Evolutionary conservation across 1,140 invertebrate genomes (phyloP), one percentile per base, ranked within the genome.

Genomic region (Tetragonula clypearis): DNA sequence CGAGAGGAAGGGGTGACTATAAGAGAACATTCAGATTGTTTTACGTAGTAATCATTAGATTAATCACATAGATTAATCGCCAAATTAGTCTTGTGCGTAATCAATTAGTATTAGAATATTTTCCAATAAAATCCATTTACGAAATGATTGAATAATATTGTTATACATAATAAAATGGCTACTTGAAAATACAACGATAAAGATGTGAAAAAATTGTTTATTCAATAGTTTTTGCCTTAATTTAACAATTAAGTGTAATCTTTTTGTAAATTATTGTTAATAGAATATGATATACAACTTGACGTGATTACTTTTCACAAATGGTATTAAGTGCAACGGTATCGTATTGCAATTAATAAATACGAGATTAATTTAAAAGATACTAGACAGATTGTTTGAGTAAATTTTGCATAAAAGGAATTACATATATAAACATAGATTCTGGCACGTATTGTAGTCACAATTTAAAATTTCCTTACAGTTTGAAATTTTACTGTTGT

Each of bases 1-100:
- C 93, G 88, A 92, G 93, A 93, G 93, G 93, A 94, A 93, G 92
- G 93, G 92, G 92, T 90, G 92, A 93, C 93, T 94, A 94, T 93
- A 94, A 92, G 93, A 94, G 94, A 93, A 94, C 93, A 94, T 94
- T 92, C 92, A 93, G 91, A 92, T 92, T 93, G 93, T 83, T 92
- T 92, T 92, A 89, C 92, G 93, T 88, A 93, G 91, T 89, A 91
- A 92, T 91, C 90, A 92, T 80, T 41, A 41, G 35, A 35, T 35
- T 35, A 35, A 35, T 35, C 35, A 94, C 90, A 90, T n/a, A 41
- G 26, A 26, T 53, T n/a, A 30, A 88, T 88, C 91, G 90, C 88
- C 66, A 86, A 85, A 91, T 90, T 90, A 90, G 82, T 86, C 73
- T 78, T 88, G 83, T 87, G 82, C 80, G 73, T 79, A 41, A 87